Evolutionary conservation across 1,140 invertebrate genomes (phyloP).

Genomic region (Drosophila neocordata): DNA sequence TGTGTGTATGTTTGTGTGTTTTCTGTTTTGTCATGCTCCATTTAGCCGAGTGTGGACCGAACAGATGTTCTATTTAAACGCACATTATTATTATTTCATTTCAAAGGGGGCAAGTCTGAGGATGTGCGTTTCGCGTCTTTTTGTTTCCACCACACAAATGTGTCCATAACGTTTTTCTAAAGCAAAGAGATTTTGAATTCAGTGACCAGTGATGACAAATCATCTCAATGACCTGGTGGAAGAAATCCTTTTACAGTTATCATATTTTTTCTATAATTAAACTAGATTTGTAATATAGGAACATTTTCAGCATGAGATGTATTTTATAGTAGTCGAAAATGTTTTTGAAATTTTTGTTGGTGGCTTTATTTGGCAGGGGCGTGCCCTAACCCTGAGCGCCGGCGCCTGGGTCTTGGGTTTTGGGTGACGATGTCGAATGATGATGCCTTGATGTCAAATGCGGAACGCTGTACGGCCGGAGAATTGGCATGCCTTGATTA

Average conservation of each 20-base stretch:
- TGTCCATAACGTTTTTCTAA: neutral
- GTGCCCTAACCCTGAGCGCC: conserved; percentile 56
- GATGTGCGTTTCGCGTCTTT: conserved; percentile 33
- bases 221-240: too few relatives aligned
- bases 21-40: conserved; percentile 83
- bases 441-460: conserved; percentile 63
- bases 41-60: conserved; percentile 82
- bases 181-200: too few relatives aligned
- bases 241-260: too few relatives aligned
- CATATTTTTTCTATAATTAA: too few relatives aligned
- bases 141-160: conserved; percentile 48
- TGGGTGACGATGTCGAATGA: conserved; percentile 51
- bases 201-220: too few relatives aligned
- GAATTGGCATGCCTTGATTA: conserved; percentile 69
- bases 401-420: conserved; percentile 49
- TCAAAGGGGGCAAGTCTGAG: conserved; percentile 67
- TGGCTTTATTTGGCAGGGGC: conserved; percentile 45
- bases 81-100: conserved; percentile 82
- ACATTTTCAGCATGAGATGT: neutral
- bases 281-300: too few relatives aligned
- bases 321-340: neutral
- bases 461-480: conserved; percentile 33
- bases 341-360: conserved; percentile 34
- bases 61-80: conserved; percentile 83
- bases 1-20: conserved; percentile 63